Percentiles rank a stretch among this genome's conserved stretches.
Conservation (phyloP, 2,797 vertebrate species). For the Arnoldichthys spilopterus region DNA sequence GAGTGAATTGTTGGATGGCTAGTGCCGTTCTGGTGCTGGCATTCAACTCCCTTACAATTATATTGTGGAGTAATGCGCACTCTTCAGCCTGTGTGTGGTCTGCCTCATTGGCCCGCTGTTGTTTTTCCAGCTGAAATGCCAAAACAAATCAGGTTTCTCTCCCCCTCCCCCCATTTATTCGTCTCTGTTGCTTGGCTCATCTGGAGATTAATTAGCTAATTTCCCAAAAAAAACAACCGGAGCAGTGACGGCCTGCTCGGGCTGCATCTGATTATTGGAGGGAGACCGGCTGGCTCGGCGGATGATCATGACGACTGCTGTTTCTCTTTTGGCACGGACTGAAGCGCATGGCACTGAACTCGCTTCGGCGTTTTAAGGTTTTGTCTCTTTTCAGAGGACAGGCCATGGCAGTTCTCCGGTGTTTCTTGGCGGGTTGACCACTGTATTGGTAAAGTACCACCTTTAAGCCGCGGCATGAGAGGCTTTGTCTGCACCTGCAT, state of each 20-base stretch:
- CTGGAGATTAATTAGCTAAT: conserved; percentile 46
- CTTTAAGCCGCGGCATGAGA: no score
- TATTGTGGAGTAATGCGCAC: conserved; percentile 24
- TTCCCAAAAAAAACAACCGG: conserved; percentile 32
- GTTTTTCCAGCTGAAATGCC: conserved; percentile 10
- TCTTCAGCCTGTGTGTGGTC: conserved; percentile 28
- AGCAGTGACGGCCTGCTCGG: conserved; percentile 14
- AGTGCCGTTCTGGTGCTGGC: not conserved
- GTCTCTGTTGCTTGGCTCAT: conserved; percentile 29
- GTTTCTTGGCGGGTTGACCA: no score
- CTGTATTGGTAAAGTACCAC: no score
- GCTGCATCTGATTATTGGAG: conserved; percentile 31
- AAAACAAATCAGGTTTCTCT: conserved; percentile 29
- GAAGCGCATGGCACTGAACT: not conserved
- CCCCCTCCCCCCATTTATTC: conserved; percentile 11
- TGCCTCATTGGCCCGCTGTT: conserved; percentile 19
- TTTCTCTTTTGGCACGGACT: not conserved
- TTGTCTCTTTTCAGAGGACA: not conserved
- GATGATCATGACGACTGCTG: not conserved
- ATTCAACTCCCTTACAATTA: not conserved
- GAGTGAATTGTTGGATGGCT: not conserved
- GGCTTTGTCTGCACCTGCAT: no score
- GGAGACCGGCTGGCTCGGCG: not conserved
- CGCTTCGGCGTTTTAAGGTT: not conserved
- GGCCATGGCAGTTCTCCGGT: no score